Evolutionary conservation across 2,888 invertebrate species (phyloP).

Genomic region (Hydrotaea diabolus): DNA sequence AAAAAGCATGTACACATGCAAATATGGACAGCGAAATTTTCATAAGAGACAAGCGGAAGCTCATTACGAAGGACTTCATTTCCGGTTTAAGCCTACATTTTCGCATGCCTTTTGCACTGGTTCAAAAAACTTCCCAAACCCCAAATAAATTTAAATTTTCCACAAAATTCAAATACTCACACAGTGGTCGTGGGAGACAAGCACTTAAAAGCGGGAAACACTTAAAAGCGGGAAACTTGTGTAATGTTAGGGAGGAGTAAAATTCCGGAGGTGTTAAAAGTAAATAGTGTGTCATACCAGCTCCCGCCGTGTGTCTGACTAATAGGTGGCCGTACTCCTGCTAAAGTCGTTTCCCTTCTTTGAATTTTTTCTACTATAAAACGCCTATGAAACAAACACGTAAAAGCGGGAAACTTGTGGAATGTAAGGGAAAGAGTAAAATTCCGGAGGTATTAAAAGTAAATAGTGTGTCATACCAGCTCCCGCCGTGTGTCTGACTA

Average conservation of each 20-base stretch:
- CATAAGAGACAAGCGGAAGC: too few relatives aligned
- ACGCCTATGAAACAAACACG: neutral
- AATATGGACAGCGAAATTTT: too few relatives aligned
- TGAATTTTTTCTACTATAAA: neutral
- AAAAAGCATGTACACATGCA: too few relatives aligned
- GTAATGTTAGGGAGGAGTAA: neutral
- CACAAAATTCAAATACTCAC: neutral
- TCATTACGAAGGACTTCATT: too few relatives aligned
- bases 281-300: slow-evolving; percentile 11
- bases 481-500: neutral
- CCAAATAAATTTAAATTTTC: neutral
- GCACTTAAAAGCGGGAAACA: neutral
- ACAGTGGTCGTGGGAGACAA: neutral
- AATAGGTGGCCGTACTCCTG: too few relatives aligned
- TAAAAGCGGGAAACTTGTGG: neutral
- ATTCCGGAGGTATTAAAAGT: slow-evolving; percentile 27
- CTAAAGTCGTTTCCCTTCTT: too few relatives aligned
- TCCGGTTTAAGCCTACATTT: too few relatives aligned
- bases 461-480: slow-evolving; percentile 11
- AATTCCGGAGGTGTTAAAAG: slow-evolving; percentile 27
- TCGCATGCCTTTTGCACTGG: too few relatives aligned
- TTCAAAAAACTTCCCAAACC: too few relatives aligned
- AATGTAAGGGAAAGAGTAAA: neutral
- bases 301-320: neutral
- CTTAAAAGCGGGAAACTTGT: neutral